Evolutionary conservation across 2,797 vertebrate genomes (phyloP).

Genomic region (Phoxinus dragarum): DNA sequence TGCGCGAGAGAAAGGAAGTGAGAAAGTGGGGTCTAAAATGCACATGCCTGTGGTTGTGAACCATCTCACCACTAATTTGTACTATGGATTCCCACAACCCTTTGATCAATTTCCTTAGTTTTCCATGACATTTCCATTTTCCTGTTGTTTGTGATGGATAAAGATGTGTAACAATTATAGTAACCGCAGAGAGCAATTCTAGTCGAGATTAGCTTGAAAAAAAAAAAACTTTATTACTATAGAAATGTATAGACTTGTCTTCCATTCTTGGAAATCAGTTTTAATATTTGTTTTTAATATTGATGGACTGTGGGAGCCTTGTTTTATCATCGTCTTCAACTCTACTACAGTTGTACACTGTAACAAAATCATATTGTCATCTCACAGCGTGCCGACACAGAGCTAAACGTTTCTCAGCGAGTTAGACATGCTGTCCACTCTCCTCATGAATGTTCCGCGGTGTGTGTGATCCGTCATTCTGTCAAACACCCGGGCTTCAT

Average conservation of each 20-base stretch:
- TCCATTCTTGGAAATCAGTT: neutral
- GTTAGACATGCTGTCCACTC: constrained; percentile 39
- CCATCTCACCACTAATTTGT: neutral
- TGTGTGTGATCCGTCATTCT: constrained; percentile 30
- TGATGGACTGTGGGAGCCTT: neutral
- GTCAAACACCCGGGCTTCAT: constrained; percentile 1
- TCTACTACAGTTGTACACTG: neutral
- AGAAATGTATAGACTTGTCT: neutral
- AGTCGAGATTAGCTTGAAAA: neutral
- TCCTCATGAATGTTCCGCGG: constrained; percentile 10
- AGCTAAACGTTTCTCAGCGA: neutral
- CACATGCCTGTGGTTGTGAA: constrained; percentile 18
- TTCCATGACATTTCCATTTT: neutral
- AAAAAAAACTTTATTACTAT: neutral
- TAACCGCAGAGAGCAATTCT: neutral
- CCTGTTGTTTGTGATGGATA: constrained; percentile 15
- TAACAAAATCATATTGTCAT: neutral
- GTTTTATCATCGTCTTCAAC: neutral
- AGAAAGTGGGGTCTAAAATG: neutral
- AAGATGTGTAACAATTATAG: neutral
- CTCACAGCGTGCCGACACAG: neutral
- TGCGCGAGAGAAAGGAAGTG: neutral
- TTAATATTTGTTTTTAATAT: constrained; percentile 13
- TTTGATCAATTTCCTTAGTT: neutral
- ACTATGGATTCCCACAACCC: constrained; percentile 26